Evolutionary conservation across 2,888 invertebrate species (phyloP), one percentile per base, ranked within the genome.

Genomic region (Pomacea canaliculata): DNA sequence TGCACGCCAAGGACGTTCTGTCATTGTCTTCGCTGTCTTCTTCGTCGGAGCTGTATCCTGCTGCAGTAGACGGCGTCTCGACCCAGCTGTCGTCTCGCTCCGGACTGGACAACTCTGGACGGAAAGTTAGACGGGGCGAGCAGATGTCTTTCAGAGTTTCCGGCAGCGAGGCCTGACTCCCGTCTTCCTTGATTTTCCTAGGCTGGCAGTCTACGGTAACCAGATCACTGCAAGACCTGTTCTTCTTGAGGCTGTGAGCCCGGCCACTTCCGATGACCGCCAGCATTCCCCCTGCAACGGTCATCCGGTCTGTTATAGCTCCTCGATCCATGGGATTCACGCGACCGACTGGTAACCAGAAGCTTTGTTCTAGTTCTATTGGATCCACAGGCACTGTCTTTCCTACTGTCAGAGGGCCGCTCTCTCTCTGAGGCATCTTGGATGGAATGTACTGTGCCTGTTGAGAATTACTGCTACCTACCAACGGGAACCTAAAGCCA

Each of bases 161-260:
- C 1, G 72, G 72, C n/a, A 65, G 48, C 23, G 65, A n/a, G 27
- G 18, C 23, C 27, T 49, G 27, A 18, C 18, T 10, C 27, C 10
- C 27, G 62, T 2, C 7, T 63, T n/a, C 27, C 5, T 10, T 16
- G 16, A 56, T 56, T 16, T 16, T 4, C 8, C 16, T 37, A 5
- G 37, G 8, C 67, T 18, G 37, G 7, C 37, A 5, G 12, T 5
- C 46, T 12, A 27, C 65, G 8, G 23, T 19, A 51, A 65, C 72
- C 66, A 72, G 27, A 18, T 72, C 72, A 18, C 27, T 56, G 37
- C 72, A 72, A 7, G 72, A 72, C 66, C 62, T 72, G 72, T 72
- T 72, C n/a, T 72, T 72, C 65, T 51, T 65, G 16, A 72, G 71
- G 62, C 62, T 12, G 63, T 9, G 18, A 37, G 37, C 23, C n/a